phyloP scores from a whole-genome alignment of 2,113 vertebrate species.

The Varanus komodoensis region DNA sequence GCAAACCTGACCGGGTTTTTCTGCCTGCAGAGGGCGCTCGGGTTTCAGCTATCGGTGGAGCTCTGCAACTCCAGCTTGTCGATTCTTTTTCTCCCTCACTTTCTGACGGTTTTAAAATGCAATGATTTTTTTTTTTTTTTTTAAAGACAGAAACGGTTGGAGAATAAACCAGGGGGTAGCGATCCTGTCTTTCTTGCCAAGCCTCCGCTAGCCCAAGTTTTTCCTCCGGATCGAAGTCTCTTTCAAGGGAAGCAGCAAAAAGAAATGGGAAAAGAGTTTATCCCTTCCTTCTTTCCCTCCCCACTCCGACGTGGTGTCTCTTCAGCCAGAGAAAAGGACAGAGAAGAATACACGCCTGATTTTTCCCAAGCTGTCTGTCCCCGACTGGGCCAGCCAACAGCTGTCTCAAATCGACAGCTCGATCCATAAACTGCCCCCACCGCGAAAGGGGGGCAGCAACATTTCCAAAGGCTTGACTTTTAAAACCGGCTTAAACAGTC shows the following conservation, averaged over 20 bases:
- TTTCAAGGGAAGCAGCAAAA: too few relatives aligned
- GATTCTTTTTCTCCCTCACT: not conserved
- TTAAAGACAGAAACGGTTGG: not conserved
- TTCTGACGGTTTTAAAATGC: too few relatives aligned
- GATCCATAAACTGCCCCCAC: not conserved
- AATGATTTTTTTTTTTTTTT: not conserved
- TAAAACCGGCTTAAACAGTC: too few relatives aligned
- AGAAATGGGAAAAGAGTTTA: not conserved
- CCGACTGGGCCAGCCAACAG: too few relatives aligned
- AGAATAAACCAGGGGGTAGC: not conserved
- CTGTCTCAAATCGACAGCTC: not conserved
- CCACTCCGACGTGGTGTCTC: not conserved
- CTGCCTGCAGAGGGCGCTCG: constrained; percentile 93
- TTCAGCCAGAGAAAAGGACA: not conserved
- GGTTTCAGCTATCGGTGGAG: constrained; percentile 81
- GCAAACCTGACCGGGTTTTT: not conserved
- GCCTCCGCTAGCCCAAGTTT: not conserved
- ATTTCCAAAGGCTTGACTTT: not conserved
- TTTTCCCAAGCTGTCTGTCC: too few relatives aligned
- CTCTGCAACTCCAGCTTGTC: accelerated
- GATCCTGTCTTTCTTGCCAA: not conserved
- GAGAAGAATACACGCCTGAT: not conserved
- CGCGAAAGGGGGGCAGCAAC: not conserved
- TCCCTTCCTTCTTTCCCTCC: not conserved
- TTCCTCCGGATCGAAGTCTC: not conserved